These are phyloP conservation scores for Trimorus sp. DNA, from an alignment of 2,888 invertebrate genomes.

Conservation along the genomic window DNA sequence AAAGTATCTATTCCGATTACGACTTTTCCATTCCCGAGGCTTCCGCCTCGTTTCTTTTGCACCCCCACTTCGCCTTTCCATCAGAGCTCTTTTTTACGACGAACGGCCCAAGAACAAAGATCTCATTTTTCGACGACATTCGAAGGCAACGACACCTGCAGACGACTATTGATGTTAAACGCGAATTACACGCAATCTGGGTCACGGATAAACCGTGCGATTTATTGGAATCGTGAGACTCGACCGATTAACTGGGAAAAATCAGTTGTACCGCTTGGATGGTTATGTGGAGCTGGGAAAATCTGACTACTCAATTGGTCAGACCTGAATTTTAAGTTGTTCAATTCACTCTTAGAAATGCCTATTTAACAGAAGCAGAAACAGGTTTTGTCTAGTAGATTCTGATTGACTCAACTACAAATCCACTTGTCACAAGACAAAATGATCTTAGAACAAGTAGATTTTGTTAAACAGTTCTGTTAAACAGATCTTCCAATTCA, in stretches of 20 bases:
- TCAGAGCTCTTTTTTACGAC: constrained; percentile 68
- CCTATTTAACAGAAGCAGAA: too few species aligned
- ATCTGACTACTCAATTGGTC: too few species aligned
- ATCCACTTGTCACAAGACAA: too few species aligned
- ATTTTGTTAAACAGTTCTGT: too few species aligned
- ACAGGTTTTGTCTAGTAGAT: too few species aligned
- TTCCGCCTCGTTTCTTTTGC: constrained; percentile 64
- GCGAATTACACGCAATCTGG: constrained; percentile 28
- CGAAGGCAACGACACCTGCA: constrained; percentile 51
- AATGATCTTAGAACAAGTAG: too few species aligned
- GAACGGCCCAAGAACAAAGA: constrained; percentile 73
- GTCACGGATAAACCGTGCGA: constrained; percentile 31
- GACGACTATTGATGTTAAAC: constrained; percentile 48
- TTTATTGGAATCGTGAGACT: background rate
- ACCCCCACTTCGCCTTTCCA: constrained; percentile 68
- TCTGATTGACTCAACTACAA: too few species aligned
- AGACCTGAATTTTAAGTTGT: too few species aligned
- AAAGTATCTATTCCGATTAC: constrained; percentile 79
- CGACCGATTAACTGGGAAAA: background rate
- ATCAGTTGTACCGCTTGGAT: background rate
- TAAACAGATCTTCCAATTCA: too few species aligned
- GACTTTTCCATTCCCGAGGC: constrained; percentile 64
- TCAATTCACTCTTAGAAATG: too few species aligned
- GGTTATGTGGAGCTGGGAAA: too few species aligned
- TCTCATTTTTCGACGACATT: constrained; percentile 71